Percentiles rank a stretch among this genome's conserved stretches.
phyloP scores from a whole-genome alignment of 35 echinoderm and acorn worm genomes.

The Anneissia japonica region DNA sequence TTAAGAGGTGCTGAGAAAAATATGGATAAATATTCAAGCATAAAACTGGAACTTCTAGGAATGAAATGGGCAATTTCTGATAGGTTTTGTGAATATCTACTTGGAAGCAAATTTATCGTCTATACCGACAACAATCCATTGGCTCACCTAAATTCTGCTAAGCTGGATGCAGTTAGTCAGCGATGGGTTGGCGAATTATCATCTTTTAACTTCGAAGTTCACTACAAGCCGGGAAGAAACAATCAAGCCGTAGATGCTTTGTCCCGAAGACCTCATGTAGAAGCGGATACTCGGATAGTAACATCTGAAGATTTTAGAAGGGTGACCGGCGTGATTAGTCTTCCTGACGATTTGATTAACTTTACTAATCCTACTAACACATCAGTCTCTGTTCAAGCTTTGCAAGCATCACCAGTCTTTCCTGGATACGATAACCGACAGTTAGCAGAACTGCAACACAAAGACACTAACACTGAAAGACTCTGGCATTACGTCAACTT shows the following conservation, averaged over 20 bases:
- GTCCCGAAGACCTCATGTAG: not conserved
- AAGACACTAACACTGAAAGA: not conserved
- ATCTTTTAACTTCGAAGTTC: conserved; percentile 28
- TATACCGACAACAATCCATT: conserved; percentile 33
- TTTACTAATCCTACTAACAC: not conserved
- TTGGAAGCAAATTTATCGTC: conserved; percentile 43
- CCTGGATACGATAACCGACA: not conserved
- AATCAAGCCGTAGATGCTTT: conserved; percentile 17
- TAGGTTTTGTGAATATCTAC: conserved; percentile 58
- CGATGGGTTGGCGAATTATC: conserved; percentile 19
- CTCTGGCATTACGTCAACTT: not conserved
- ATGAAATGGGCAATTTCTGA: conserved; percentile 62
- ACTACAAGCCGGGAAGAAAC: not conserved
- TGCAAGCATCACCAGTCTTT: not conserved
- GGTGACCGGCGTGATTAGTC: not conserved
- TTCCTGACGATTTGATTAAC: not conserved
- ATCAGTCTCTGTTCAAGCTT: not conserved
- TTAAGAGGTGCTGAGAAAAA: conserved; percentile 28
- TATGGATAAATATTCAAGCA: conserved; percentile 47
- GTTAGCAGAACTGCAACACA: not conserved
- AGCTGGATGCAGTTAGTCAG: conserved; percentile 13
- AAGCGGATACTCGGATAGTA: too few relatives aligned
- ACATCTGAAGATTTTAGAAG: not conserved
- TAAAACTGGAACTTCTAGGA: conserved; percentile 62
- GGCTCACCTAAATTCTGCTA: conserved; percentile 9